A percentile compares a stretch with the other conserved stretches of the same genome.
These are phyloP conservation scores for Scarus forsteni DNA, from an alignment of 2,797 vertebrate genomes.

Conservation along the genomic window DNA sequence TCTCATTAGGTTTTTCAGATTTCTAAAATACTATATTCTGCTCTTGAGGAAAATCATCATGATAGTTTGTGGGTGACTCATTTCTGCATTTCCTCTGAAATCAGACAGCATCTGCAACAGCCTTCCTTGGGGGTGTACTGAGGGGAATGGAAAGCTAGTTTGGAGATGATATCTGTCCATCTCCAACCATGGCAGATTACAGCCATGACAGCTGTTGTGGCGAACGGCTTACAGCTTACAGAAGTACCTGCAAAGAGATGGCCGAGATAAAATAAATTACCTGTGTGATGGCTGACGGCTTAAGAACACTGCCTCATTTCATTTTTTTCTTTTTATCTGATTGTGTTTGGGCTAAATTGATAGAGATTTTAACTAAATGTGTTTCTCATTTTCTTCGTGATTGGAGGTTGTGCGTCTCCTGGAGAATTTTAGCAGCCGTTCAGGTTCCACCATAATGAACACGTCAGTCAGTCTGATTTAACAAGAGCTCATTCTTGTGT, in stretches of 20 bases:
- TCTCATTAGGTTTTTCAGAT: neutral
- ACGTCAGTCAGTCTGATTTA: neutral
- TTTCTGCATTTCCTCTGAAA: constrained; percentile 48
- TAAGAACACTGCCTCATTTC: constrained; percentile 75
- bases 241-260: constrained; percentile 80
- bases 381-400: constrained; percentile 39
- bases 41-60: neutral
- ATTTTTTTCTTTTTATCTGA: constrained; percentile 59
- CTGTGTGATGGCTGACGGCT: constrained; percentile 75
- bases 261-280: constrained; percentile 87
- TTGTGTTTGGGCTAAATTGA: constrained; percentile 60
- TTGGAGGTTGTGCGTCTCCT: constrained; percentile 1
- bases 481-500: constrained; percentile 5
- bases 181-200: constrained; percentile 75
- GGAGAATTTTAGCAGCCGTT: constrained; percentile 17
- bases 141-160: constrained; percentile 68
- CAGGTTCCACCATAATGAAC: neutral
- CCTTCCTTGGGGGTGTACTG: constrained; percentile 48
- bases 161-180: constrained; percentile 81
- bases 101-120: constrained; percentile 24
- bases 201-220: constrained; percentile 83
- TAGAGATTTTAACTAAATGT: constrained; percentile 47
- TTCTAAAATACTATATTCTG: constrained; percentile 9
- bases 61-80: constrained; percentile 21
- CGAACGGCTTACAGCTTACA: constrained; percentile 81